Conservation (phyloP, 2,113 vertebrate genomes). For the Isurus oxyrinchus region DNA sequence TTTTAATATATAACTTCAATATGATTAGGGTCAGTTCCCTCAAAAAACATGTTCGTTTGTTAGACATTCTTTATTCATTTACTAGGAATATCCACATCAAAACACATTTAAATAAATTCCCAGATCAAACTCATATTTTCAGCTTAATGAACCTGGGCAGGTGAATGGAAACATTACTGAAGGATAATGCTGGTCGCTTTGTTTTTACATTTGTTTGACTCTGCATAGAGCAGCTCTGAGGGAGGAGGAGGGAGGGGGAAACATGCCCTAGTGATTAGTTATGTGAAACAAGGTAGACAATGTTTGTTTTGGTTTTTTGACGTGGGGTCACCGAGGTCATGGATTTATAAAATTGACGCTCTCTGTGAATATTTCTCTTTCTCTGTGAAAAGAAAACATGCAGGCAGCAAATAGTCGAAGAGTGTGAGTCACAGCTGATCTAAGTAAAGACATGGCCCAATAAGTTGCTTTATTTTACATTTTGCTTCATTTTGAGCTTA, state of each 20-base stretch:
- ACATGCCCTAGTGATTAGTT: neutral
- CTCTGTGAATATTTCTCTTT: neutral
- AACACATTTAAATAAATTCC: neutral
- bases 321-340: neutral
- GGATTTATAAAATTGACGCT: constrained; percentile 10
- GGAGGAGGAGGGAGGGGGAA: neutral
- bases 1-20: neutral
- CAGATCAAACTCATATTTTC: neutral
- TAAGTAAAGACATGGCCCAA: neutral
- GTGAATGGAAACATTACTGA: neutral
- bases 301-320: constrained; percentile 11
- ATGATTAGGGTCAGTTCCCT: neutral
- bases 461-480: neutral
- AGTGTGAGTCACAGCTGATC: neutral
- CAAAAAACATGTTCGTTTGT: neutral
- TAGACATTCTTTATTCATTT: neutral
- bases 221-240: neutral
- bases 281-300: constrained; percentile 16
- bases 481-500: constrained; percentile 9
- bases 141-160: neutral
- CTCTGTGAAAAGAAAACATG: neutral
- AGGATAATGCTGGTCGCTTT: neutral
- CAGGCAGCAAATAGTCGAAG: neutral
- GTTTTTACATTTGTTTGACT: neutral
- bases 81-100: neutral